Evolutionary conservation across 2,888 invertebrate species (phyloP), one percentile per base, ranked within the genome.

Genomic region (Megalurothrips usitatus): DNA sequence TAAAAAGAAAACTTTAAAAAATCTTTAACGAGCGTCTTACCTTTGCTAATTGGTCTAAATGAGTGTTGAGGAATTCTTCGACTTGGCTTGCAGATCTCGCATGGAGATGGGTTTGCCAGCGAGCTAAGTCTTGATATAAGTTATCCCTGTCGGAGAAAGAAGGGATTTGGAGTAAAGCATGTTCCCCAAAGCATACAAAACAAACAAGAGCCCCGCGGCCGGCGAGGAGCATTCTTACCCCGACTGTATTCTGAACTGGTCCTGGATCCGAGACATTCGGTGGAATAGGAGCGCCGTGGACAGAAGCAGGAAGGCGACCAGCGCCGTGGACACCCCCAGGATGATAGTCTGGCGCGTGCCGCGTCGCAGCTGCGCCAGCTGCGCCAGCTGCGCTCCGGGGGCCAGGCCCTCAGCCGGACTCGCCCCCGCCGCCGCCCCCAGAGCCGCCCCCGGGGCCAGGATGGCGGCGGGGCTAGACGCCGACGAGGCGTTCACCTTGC

Each of bases 11-110:
- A 43, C 34, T 4, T 43, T 43, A 43, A 52, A 52, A 17, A 6
- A 52, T 52, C 34, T 43, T 43, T 6, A 43, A 43, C 3, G 3
- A 43, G 34, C 34, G 6, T 43, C 12, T 75, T 26, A 75, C 68
- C 68, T 75, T 75, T 75, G 68, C 68, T 75, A 75, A 75, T 75
- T 75, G 68, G 26, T 75, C 68, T 75, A 75, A 75, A 26, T 75
- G 68, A 26, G 68, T 75, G 68, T 26, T 75, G 10, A 75, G 68
- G 12, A 75, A 75, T 75, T 75, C 68, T 26, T 75, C 68, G 9
- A 75, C 68, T 26, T 75, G 68, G 3, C 68, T 26, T 26, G 68
- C 68, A 75, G 68, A 75, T 75, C 68, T 75, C 4, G 68, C 26
- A 26, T 75, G 68, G 23, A 75, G 68, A 23, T 75, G 68, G 26